Base-by-base conservation (phyloP, 2,888 invertebrate genomes). In the Drosophila anceps region DNA sequence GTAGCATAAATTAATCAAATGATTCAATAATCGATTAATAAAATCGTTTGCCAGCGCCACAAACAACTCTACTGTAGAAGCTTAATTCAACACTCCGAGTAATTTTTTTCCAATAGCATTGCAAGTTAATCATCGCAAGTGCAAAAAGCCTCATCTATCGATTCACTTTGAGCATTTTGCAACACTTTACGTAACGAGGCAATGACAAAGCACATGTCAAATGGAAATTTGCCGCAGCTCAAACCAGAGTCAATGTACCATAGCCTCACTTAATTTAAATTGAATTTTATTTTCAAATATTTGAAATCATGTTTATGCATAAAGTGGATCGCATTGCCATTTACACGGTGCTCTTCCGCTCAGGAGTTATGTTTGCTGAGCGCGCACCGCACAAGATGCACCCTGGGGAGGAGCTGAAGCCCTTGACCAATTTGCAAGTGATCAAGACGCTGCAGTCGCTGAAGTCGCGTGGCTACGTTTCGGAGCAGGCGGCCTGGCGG, bases 351-450 rank as follows among this genome's bases (percentile, higher is more conserved):
- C 46, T 76, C 12, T 73, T 77, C 44, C 59, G 51, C 18, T 69
- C 75, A 41, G 79, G 69, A 12, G 64, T 77, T 0, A 58, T 80
- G 44, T 62, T 39, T 53, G 81, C 73, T 2, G 72, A 62, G 44
- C 67, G 62, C 31, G 27, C 68, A 9, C 55, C 35, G 5, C 69
- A 74, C n/a, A 46, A 54, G 41, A 53, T 44, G n/a, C 76, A 79
- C 29, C 41, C 50, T 9, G 68, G 73, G 1, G 35, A 35, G 12
- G 44, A 54, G 8, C 41, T 76, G 61, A 69, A 69, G 24, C 61
- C 74, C 15, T 18, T 79, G 20, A 62, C 46, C 29, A 79, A 79
- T 29, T 13, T 79, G 80, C 63, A 70, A 53, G 70, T 77, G 3
- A 80, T 61, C 62, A 67, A 48, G 29, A 63, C 70, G 2, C n/a